These are phyloP conservation scores for Oryzias dopingdopingensis DNA, from an alignment of 2,797 vertebrate genomes.

Conservation along the genomic window DNA sequence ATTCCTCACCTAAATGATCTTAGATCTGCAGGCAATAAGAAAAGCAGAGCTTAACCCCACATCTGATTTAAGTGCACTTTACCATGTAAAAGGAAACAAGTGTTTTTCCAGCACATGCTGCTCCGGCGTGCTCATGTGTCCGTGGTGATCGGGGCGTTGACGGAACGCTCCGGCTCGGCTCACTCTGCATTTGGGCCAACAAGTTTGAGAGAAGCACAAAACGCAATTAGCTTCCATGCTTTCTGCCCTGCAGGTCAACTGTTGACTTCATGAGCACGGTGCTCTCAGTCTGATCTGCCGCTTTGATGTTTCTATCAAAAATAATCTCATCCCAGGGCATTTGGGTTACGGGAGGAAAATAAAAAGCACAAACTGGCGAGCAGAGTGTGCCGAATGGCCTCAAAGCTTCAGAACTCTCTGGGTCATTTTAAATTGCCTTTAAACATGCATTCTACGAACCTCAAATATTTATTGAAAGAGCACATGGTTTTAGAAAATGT, in stretches of 20 bases:
- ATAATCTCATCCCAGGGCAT: conserved; percentile 49
- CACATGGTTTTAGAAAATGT: conserved; percentile 11
- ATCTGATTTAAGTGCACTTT: neutral
- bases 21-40: neutral
- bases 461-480: conserved; percentile 16
- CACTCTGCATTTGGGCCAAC: conserved; percentile 21
- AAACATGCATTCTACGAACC: conserved; percentile 5
- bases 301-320: conserved; percentile 67
- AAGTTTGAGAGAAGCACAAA: conserved; percentile 43
- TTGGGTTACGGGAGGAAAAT: conserved; percentile 39
- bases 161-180: conserved; percentile 13
- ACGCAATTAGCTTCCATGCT: conserved; percentile 52
- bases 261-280: conserved; percentile 39
- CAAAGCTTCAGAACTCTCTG: conserved; percentile 28
- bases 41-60: neutral
- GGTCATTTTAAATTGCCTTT: conserved; percentile 19
- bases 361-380: conserved; percentile 40
- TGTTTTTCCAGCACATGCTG: neutral
- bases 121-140: conserved; percentile 1
- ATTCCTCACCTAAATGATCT: neutral
- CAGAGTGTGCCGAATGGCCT: conserved; percentile 41
- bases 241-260: conserved; percentile 38
- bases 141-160: conserved; percentile 8
- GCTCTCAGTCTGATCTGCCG: conserved; percentile 57
- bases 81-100: neutral